These are phyloP conservation scores for Dasypolia templi DNA, from an alignment of 2,888 invertebrate species.

Conservation along the genomic window DNA sequence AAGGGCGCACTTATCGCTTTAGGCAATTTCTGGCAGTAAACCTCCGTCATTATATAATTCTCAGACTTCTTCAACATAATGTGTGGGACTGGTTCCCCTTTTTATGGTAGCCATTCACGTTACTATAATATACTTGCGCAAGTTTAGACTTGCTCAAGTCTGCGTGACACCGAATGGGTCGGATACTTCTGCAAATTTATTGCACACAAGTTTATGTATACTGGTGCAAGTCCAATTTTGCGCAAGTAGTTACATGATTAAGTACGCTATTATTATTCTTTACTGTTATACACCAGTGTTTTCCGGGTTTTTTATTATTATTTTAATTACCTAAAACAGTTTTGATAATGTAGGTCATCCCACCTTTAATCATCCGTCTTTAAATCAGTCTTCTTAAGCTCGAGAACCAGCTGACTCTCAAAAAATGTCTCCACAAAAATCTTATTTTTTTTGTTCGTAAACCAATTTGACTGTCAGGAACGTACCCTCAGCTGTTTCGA, in stretches of 20 bases:
- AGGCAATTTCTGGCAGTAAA: background rate
- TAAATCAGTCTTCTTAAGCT: background rate
- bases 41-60: constrained; percentile 20
- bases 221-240: too few relatives aligned
- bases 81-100: background rate
- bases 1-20: constrained; percentile 12
- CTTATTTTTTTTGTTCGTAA: background rate
- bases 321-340: constrained; percentile 3
- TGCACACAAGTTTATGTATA: too few relatives aligned
- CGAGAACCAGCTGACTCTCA: background rate
- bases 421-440: background rate
- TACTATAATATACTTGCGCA: too few relatives aligned
- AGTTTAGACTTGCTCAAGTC: too few relatives aligned
- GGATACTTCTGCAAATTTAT: too few relatives aligned
- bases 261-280: too few relatives aligned
- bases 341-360: background rate
- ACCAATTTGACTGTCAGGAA: background rate
- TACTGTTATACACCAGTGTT: background rate
- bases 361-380: too few relatives aligned
- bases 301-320: background rate
- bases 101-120: too few relatives aligned
- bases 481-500: background rate
- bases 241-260: too few relatives aligned
- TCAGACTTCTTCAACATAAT: constrained; percentile 7
- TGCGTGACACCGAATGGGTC: too few relatives aligned